Base-by-base conservation (phyloP, 2,113 vertebrate species). In the Mormyrus iriodes region DNA sequence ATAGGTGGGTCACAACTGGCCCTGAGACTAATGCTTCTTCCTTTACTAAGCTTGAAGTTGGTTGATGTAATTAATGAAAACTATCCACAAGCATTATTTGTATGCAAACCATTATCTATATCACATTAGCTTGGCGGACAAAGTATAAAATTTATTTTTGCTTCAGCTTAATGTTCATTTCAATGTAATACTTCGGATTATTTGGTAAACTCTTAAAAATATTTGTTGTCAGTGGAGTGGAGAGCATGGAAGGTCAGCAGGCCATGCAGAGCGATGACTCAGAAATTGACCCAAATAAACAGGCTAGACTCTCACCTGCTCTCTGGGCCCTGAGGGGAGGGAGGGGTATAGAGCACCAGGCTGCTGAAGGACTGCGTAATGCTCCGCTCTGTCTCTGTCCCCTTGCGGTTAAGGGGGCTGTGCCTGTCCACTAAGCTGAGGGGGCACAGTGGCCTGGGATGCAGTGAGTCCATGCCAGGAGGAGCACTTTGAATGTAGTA, bases 1-100 rank as follows among this genome's bases (percentile, higher is more conserved):
- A 69, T 61, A 65, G 76, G 86, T 52, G 52, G 6, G 44, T 48
- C 15, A 39, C 85, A 35, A n/a, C 24, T 65, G 88, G 46, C n/a
- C 89, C 73, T n/a, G 24, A 52, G 24, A 65, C 49, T 85, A 46
- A 85, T 87, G 52, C 61, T 48, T 87, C 35, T 24, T 88, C 58
- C 35, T 48, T 86, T 55, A 90, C n/a, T 84, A 4, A 31, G 49
- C 27, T 10, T 6, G 10, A 24, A 86, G 46, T 27, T 9, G 44
- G 46, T 85, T 85, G 46, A 49, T 49, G 82, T 85, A 46, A 85
- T 46, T 24, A 48, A 44, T 85, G 44, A 48, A n/a, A 85, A 48
- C 42, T 27, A 42, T 84, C 24, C 39, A 9, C 19, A 48, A 48
- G 24, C 44, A 3, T 48, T 48, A 10, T 49, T 48, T 46, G 79